A percentile compares a stretch with the other conserved stretches of the same genome.
These are phyloP conservation scores for Limnephilus rhombicus DNA, from an alignment of 2,888 invertebrate genomes.

Conservation along the genomic window DNA sequence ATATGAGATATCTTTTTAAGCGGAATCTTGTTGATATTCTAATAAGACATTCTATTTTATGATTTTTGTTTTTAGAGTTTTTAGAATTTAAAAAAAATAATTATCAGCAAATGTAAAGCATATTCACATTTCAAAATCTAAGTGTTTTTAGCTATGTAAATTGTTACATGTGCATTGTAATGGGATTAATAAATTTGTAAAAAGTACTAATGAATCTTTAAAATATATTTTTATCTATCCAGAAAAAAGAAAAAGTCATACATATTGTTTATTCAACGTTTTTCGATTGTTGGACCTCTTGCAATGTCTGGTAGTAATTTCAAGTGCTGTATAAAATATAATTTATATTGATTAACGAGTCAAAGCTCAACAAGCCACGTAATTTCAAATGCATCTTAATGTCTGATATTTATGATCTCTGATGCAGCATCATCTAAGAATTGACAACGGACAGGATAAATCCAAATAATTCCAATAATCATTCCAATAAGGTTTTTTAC, in stretches of 20 bases:
- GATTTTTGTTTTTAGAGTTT: too few species aligned
- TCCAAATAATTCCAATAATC: background rate
- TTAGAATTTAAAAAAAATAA: too few species aligned
- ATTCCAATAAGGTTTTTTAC: background rate
- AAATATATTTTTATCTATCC: background rate
- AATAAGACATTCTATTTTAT: too few species aligned
- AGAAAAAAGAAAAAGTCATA: background rate
- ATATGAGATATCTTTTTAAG: too few species aligned
- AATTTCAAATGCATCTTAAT: background rate
- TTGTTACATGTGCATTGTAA: too few species aligned
- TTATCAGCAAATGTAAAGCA: too few species aligned
- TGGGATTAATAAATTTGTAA: too few species aligned
- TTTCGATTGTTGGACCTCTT: background rate
- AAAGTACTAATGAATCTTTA: background rate
- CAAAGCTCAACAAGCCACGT: background rate
- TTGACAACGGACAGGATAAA: background rate
- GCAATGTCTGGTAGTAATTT: background rate
- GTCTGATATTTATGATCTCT: background rate
- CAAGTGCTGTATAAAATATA: background rate
- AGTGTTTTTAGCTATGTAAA: too few species aligned
- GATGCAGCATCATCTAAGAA: background rate
- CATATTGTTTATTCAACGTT: background rate
- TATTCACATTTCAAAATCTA: too few species aligned
- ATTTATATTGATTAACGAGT: background rate
- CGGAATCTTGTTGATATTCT: too few species aligned